phyloP scores from a whole-genome alignment of 2,888 invertebrate species.

The Gymnoscelis rufifasciata region DNA sequence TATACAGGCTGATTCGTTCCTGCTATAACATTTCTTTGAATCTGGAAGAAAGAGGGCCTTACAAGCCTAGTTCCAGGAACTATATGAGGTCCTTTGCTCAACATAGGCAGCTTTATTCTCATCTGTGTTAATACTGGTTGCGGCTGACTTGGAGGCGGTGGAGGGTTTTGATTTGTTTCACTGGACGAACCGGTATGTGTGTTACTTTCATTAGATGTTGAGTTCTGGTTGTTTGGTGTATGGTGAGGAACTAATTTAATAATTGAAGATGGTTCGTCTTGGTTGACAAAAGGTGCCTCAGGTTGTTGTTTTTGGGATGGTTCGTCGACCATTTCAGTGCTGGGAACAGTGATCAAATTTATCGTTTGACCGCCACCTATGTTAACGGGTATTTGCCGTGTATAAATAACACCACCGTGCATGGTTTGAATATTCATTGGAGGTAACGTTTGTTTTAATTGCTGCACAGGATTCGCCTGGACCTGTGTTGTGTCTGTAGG shows the following conservation, averaged over 20 bases:
- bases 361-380: conserved; percentile 78
- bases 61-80: conserved; percentile 79
- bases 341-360: conserved; percentile 77
- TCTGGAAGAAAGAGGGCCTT: conserved; percentile 77
- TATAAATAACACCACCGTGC: conserved; percentile 85
- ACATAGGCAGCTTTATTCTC: conserved; percentile 74
- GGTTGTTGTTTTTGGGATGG: conserved; percentile 58
- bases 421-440: conserved; percentile 80
- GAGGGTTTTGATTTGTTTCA: conserved; percentile 49
- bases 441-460: conserved; percentile 73
- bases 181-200: conserved; percentile 41
- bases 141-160: conserved; percentile 52
- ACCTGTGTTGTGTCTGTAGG: conserved; percentile 50
- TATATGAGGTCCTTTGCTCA: conserved; percentile 75
- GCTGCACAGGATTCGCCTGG: conserved; percentile 60
- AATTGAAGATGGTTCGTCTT: conserved; percentile 62
- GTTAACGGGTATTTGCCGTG: conserved; percentile 84
- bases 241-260: conserved; percentile 69
- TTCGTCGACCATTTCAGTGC: conserved; percentile 66
- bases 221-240: conserved; percentile 43
- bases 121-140: conserved; percentile 74
- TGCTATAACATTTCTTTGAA: conserved; percentile 80
- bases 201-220: conserved; percentile 49
- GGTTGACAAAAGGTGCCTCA: conserved; percentile 44
- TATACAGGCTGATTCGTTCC: conserved; percentile 76